These are phyloP conservation scores for Bombylius major DNA, from an alignment of 2,888 invertebrate genomes.

Conservation along the genomic window DNA sequence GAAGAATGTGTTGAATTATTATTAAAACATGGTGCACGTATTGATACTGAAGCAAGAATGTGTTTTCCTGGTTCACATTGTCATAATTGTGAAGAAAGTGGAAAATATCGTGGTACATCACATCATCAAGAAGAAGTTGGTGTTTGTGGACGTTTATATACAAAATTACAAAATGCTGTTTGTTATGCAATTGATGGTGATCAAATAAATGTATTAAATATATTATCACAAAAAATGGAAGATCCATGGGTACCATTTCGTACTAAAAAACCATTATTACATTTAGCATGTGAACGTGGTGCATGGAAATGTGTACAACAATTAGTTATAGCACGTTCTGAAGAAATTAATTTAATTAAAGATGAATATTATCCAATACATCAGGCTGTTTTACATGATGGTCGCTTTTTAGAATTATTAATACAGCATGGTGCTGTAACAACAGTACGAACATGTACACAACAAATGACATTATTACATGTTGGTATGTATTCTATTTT, in stretches of 20 bases:
- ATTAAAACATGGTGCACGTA: slow-evolving; percentile 54
- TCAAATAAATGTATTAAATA: slow-evolving; percentile 53
- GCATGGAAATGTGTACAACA: slow-evolving; percentile 61
- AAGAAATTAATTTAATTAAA: slow-evolving; percentile 56
- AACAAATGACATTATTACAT: slow-evolving; percentile 57
- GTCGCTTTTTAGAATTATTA: slow-evolving; percentile 51
- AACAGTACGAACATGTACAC: slow-evolving; percentile 53
- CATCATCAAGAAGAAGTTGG: slow-evolving; percentile 40
- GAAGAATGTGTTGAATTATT: slow-evolving; percentile 56
- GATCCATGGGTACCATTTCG: slow-evolving; percentile 54
- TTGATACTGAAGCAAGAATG: slow-evolving; percentile 59
- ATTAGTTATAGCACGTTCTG: slow-evolving; percentile 48
- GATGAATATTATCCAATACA: slow-evolving; percentile 70
- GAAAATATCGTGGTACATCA: slow-evolving; percentile 41
- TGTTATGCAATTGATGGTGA: slow-evolving; percentile 62
- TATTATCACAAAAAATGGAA: slow-evolving; percentile 52
- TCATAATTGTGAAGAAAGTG: slow-evolving; percentile 55
- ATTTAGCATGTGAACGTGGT: slow-evolving; percentile 56
- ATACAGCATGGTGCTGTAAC: slow-evolving; percentile 57
- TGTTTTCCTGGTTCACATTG: slow-evolving; percentile 63
- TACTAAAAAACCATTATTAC: slow-evolving; percentile 48
- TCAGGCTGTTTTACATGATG: slow-evolving; percentile 59
- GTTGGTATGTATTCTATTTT: slow-evolving; percentile 37
- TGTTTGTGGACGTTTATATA: slow-evolving; percentile 37
- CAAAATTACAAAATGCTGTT: slow-evolving; percentile 54